Conservation (phyloP, 2,113 vertebrate species). For the Notechis scutatus region DNA sequence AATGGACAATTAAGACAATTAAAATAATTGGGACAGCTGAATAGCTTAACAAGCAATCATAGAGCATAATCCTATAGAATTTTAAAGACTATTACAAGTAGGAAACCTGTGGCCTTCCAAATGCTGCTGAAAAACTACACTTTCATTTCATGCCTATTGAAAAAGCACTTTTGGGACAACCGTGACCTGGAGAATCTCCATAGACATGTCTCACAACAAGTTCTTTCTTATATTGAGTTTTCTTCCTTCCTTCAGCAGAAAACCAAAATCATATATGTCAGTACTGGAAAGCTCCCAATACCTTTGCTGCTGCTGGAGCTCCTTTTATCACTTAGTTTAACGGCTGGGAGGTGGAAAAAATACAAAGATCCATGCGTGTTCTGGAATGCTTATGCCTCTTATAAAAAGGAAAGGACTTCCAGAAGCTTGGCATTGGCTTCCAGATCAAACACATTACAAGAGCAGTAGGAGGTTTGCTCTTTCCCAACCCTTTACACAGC, state of each 20-base stretch:
- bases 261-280: background rate
- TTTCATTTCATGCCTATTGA: background rate
- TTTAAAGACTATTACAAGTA: background rate
- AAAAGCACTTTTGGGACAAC: too few species aligned
- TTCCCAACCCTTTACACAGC: background rate
- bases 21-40: background rate
- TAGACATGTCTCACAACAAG: background rate
- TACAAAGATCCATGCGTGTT: background rate
- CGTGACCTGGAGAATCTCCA: too few species aligned
- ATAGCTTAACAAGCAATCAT: background rate
- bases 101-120: background rate
- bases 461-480: background rate
- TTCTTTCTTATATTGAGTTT: background rate
- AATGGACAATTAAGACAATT: background rate
- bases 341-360: background rate
- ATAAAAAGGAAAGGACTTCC: background rate
- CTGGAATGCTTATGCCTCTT: background rate
- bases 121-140: background rate
- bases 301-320: background rate
- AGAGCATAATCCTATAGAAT: background rate
- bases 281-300: background rate
- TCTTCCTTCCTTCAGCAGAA: background rate
- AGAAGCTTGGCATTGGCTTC: background rate
- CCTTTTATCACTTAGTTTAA: background rate
- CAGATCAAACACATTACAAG: background rate